Conservation (phyloP, 2,113 vertebrate species). For the Oryzias curvinotus region DNA sequence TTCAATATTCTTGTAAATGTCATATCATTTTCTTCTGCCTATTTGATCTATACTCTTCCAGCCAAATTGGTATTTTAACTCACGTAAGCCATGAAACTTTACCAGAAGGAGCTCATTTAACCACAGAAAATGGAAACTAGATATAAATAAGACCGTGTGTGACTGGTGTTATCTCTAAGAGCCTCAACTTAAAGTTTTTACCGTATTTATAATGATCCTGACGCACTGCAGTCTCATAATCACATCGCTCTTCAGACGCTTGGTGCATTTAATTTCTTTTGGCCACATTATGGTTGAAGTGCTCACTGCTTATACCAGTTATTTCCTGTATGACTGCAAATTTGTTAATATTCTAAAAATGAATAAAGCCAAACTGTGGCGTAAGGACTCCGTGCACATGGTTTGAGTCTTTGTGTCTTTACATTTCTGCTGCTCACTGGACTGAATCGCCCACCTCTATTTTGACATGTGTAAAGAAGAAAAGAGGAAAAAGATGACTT, state of each 20-base stretch:
- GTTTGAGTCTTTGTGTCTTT: conserved; percentile 23
- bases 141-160: conserved; percentile 14
- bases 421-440: not conserved
- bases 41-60: conserved; percentile 6
- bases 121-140: not conserved
- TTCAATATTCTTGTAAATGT: conserved; percentile 46
- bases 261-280: conserved; percentile 20
- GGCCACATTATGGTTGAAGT: conserved; percentile 32
- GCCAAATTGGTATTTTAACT: conserved; percentile 18
- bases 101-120: conserved; percentile 15
- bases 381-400: conserved; percentile 16
- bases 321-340: conserved; percentile 46
- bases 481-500: too few species aligned
- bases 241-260: conserved; percentile 28
- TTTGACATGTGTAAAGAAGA: too few species aligned
- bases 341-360: conserved; percentile 37
- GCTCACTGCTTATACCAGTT: conserved; percentile 27
- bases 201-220: conserved; percentile 19
- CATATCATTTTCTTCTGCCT: conserved; percentile 42
- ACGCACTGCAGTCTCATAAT: conserved; percentile 29
- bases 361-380: conserved; percentile 47
- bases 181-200: conserved; percentile 17
- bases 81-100: conserved; percentile 6
- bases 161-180: conserved; percentile 2
- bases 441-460: too few species aligned